Evolutionary conservation across 2,797 vertebrate genomes (phyloP), one percentile per base, ranked within the genome.

Genomic region (Poeciliopsis paucimaculata): DNA sequence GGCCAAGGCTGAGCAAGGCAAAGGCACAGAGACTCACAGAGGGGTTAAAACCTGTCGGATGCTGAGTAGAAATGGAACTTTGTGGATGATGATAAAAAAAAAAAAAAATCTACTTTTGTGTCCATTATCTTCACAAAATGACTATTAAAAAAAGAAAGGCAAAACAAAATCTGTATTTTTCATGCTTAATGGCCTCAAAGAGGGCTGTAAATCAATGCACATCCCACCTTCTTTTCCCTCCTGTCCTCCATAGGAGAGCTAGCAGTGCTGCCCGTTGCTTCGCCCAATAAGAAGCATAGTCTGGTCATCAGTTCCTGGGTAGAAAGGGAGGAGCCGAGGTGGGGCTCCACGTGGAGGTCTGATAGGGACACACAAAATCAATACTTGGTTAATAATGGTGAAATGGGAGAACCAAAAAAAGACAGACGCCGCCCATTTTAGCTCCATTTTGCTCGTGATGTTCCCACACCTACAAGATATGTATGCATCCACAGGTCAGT

Each of bases 301-400:
- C 98, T 97, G 91, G 98, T 99, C 98, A 99, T 99, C 95, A 99
- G 91, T 96, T 99, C 98, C 94, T 98, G 98, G 94, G 97, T 97
- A 89, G 97, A 97, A 89, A 96, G 91, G 77, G 97, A 98, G 96
- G 97, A 97, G 95, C 95, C 96, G n/a, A 90, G 92, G 91, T 96
- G 97, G 91, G 96, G 96, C 91, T 97, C 96, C 73, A 96, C 90
- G 84, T 96, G 96, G 93, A 95, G 92, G 95, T 97, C 97, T 97
- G 93, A 76, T 8, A 68, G 89, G 87, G 74, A 92, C 77, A 91
- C 75, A 86, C 81, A 92, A 84, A 87, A 75, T 76, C 49, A 84
- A 80, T 75, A 80, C 75, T 83, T 51, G 53, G 39, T 0, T 28
- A 77, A 89, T 76, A 90, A 79, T 39, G 43, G 39, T 57, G 23